Evolutionary conservation across 2,888 invertebrate species (phyloP), one percentile per base, ranked within the genome.

Genomic region (Diarsia mendica): DNA sequence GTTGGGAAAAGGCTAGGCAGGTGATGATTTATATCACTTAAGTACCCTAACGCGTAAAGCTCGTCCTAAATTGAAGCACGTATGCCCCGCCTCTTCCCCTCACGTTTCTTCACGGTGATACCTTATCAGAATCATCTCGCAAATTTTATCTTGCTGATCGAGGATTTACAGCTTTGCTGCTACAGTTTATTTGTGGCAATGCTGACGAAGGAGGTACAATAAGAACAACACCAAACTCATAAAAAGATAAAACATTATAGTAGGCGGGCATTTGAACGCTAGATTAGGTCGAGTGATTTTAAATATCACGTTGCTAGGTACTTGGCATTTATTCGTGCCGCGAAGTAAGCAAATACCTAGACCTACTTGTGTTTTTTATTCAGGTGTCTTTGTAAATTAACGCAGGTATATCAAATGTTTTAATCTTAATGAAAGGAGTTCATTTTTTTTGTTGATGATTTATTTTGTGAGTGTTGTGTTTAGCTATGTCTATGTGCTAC

Each of bases 221-320:
- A 44, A 55, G 58, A 44, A 70, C 53, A 55, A 55, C 28, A 79
- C 13, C 39, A 48, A 60, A 65, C 48, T 51, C 63, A 65, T 53
- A 76, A 67, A 67, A 75, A 75, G 13, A 75, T 66, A 75, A 85
- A 80, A 66, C 60, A 67, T 71, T 63, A 53, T 81, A 72, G 75
- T 81, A 79, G 84, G 84, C 79, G 84, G 80, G 75, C 80, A 66
- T 75, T 83, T 78, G 68, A 81, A 61, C 67, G 73, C 71, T 79
- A 84, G 81, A 85, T 86, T 81, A 84, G 81, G 84, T 85, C 81
- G 76, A 84, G 63, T 79, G 81, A 86, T 85, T 86, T 85, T 64
- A 84, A 85, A 83, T 80, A 85, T 85, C 80, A 83, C 80, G 80
- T 77, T 67, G 64, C 67, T 55, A 60, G 69, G 72, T 80, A 80